Percentiles rank a stretch among this genome's conserved stretches.
Evolutionary conservation across 2,888 invertebrate genomes (phyloP).

Genomic region (Polydrusus cervinus): DNA sequence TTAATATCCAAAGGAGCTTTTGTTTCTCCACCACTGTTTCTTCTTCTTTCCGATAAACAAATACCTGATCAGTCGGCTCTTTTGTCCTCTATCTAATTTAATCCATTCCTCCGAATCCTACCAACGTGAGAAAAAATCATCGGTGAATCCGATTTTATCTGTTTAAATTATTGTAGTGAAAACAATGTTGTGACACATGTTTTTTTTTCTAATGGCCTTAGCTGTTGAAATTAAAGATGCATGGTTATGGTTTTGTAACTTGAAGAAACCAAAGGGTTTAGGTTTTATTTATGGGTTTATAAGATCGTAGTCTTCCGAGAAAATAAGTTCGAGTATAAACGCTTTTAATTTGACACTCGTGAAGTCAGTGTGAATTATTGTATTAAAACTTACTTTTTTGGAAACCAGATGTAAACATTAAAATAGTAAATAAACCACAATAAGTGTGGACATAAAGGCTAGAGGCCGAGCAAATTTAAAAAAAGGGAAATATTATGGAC

Average conservation of each 20-base stretch:
- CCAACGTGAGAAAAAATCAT: constrained; percentile 55
- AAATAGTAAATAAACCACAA: no score
- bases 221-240: constrained; percentile 35
- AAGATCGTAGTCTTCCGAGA: neutral
- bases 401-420: no score
- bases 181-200: constrained; percentile 55
- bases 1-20: no score
- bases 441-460: no score
- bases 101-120: constrained; percentile 43
- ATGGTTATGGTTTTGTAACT: constrained; percentile 28
- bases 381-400: no score
- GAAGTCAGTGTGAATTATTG: no score
- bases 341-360: neutral
- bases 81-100: constrained; percentile 48
- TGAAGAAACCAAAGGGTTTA: constrained; percentile 22
- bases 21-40: constrained; percentile 30
- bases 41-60: constrained; percentile 43
- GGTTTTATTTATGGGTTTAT: constrained; percentile 21
- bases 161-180: constrained; percentile 53
- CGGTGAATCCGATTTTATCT: constrained; percentile 45
- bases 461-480: no score
- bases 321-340: neutral
- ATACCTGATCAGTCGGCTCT: constrained; percentile 46
- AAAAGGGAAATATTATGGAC: no score
- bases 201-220: constrained; percentile 42